Base-by-base conservation (phyloP, 2,888 invertebrate genomes). In the Ligdia adustata region DNA sequence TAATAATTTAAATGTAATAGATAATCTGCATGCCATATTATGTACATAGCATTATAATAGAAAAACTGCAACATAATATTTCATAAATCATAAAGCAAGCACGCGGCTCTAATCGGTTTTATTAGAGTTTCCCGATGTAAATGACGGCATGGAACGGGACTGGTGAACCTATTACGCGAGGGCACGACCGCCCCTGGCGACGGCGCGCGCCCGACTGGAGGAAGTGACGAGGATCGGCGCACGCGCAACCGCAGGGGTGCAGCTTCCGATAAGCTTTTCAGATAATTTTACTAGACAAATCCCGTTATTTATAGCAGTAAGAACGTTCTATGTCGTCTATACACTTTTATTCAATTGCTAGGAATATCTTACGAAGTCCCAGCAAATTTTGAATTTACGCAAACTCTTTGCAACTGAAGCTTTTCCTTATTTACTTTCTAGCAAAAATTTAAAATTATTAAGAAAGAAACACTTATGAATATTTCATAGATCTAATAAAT, bases 131-230 rank as follows among this genome's bases (percentile, higher is more conserved):
- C 58, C 57, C 60, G 63, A 62, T 64, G 61, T 66, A 72, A 49
- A 70, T 65, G 70, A 66, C 62, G 66, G 60, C 42, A 45, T 64
- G 55, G 65, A 72, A 75, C 75, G 79, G 75, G 72, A 74, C 70
- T 68, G 57, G 62, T 71, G 71, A 76, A 71, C 72, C 76, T 74
- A 85, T 85, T 84, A 82, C 68, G 62, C 60, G 59, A 64, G 67
- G 64, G 67, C 85, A 87, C 85, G 83, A 84, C 82, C 72, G 81
- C 75, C 79, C 63, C 69, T 64, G 77, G 83, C 83, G 66, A 65
- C 75, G 64, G 72, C 66, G 75, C 70, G 64, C 75, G 75, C 68
- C 72, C 76, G 75, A 83, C 82, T 85, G 82, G 79, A 77, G 79
- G 80, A 81, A 80, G 79, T 82, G 55, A 53, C 53, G 53, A 52